Percentiles rank a stretch among this genome's conserved stretches.
Evolutionary conservation across 2,888 invertebrate species (phyloP).

Genomic region (Acanthococcus lagerstroemiae): DNA sequence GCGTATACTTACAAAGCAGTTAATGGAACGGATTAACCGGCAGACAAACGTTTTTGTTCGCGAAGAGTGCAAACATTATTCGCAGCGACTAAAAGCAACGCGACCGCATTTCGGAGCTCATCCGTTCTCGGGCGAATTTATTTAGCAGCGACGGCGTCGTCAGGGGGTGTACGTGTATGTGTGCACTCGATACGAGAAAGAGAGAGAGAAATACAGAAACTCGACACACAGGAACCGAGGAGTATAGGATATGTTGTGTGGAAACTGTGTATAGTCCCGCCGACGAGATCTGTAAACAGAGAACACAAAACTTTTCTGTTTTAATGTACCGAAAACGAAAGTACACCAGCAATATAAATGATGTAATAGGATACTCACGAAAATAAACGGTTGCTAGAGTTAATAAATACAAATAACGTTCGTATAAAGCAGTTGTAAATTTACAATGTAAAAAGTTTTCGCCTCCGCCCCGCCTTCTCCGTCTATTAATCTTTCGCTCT

Average conservation of each 20-base stretch:
- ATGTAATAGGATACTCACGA: neutral
- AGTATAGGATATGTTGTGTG: too few relatives aligned
- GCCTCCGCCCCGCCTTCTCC: neutral
- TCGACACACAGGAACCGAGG: too few relatives aligned
- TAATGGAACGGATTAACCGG: conserved; percentile 17
- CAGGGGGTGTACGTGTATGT: too few relatives aligned
- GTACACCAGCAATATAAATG: neutral
- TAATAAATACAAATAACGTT: conserved; percentile 21
- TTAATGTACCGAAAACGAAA: conserved; percentile 17
- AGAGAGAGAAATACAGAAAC: too few relatives aligned
- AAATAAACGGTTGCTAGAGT: conserved; percentile 5
- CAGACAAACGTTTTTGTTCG: too few relatives aligned
- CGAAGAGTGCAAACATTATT: too few relatives aligned
- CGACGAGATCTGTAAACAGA: conserved; percentile 18
- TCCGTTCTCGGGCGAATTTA: too few relatives aligned
- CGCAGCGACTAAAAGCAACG: too few relatives aligned
- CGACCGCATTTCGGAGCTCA: too few relatives aligned
- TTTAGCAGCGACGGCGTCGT: too few relatives aligned
- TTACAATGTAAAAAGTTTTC: neutral
- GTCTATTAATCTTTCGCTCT: neutral
- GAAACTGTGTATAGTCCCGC: too few relatives aligned
- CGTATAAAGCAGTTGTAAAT: neutral
- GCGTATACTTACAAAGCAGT: conserved; percentile 16
- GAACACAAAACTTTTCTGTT: conserved; percentile 13
- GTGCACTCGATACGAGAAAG: too few relatives aligned